Conservation (phyloP, 2,797 vertebrate species). For the Gadopsis marmoratus region DNA sequence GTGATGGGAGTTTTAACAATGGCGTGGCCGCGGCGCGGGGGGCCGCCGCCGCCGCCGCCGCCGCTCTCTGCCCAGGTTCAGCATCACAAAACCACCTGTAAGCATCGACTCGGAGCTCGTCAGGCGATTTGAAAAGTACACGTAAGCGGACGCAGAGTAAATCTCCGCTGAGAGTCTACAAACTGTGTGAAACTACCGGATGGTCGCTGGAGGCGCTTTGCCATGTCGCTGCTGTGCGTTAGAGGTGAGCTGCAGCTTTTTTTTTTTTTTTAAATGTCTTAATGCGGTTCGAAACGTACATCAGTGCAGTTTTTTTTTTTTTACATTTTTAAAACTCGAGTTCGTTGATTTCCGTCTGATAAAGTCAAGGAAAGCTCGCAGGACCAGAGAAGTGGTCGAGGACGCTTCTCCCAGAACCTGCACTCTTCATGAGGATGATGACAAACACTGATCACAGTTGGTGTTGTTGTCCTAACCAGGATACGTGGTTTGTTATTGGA, state of each 20-base stretch:
- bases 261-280: background rate
- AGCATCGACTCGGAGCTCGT: slow-evolving; percentile 17
- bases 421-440: accelerated
- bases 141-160: slow-evolving; percentile 42
- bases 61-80: slow-evolving; percentile 52
- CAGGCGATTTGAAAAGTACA: background rate
- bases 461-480: background rate
- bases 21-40: slow-evolving; percentile 68
- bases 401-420: background rate
- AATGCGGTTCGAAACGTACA: background rate
- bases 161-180: slow-evolving; percentile 57
- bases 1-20: slow-evolving; percentile 71
- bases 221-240: slow-evolving; percentile 88
- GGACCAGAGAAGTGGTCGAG: background rate
- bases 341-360: slow-evolving; percentile 8
- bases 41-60: background rate
- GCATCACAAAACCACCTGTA: slow-evolving; percentile 33
- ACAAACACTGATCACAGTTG: too few species aligned
- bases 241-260: slow-evolving; percentile 74
- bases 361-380: background rate
- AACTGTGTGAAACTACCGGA: slow-evolving; percentile 68
- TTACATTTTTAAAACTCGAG: background rate
- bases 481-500: background rate
- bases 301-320: too few species aligned
- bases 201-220: slow-evolving; percentile 65